Percentiles rank a stretch among this genome's conserved stretches.
These are phyloP conservation scores for Cheilosia urbana DNA, from an alignment of 2,888 invertebrate genomes.

Conservation along the genomic window DNA sequence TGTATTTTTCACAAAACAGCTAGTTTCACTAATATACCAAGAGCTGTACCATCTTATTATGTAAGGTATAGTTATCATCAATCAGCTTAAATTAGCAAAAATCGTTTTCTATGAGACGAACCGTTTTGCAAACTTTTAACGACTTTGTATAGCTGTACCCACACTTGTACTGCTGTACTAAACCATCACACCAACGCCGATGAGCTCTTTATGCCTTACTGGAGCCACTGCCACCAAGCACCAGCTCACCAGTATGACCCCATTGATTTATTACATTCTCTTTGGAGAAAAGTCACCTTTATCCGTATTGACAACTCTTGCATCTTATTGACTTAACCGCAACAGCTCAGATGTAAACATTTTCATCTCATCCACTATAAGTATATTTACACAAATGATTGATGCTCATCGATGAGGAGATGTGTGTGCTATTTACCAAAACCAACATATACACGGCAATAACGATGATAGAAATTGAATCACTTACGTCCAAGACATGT, in stretches of 20 bases:
- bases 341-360: conserved; percentile 61
- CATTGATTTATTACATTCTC: conserved; percentile 40
- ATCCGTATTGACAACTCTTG: conserved; percentile 10
- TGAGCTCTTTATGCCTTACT: background rate
- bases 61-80: too few species aligned
- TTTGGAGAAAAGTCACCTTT: conserved; percentile 18
- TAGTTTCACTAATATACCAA: too few species aligned
- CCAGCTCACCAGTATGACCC: conserved; percentile 23
- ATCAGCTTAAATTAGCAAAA: background rate
- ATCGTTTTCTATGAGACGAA: background rate
- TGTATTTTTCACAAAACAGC: too few species aligned
- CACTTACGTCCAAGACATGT: conserved; percentile 95
- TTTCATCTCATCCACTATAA: conserved; percentile 56
- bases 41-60: too few species aligned
- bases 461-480: conserved; percentile 70
- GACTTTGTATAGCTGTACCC: background rate
- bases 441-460: conserved; percentile 24
- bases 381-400: conserved; percentile 74
- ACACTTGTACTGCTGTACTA: background rate
- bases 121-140: background rate
- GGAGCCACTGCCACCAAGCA: background rate
- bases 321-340: conserved; percentile 58
- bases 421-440: conserved; percentile 45
- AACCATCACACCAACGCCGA: background rate
- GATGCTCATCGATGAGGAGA: conserved; percentile 45